These are phyloP conservation scores for Eulemur albifrons DNA, from an alignment of 2,797 vertebrate species.

Conservation along the genomic window DNA sequence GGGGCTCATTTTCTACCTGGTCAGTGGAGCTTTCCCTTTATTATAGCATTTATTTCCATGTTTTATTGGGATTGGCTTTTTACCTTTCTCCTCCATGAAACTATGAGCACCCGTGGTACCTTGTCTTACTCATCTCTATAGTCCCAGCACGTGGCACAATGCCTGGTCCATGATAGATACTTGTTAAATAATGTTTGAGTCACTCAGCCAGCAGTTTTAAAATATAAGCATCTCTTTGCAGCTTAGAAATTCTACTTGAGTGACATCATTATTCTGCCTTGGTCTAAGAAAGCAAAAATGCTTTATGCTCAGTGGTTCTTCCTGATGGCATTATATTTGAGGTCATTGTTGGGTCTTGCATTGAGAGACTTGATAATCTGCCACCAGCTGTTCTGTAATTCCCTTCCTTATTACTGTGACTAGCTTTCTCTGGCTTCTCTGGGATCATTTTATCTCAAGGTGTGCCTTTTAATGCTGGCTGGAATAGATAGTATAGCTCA, in stretches of 20 bases:
- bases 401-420: slow-evolving; percentile 49
- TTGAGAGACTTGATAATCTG: slow-evolving; percentile 12
- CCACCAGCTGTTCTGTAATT: slow-evolving; percentile 49
- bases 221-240: not conserved
- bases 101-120: not conserved
- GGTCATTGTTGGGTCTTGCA: not conserved
- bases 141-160: not conserved
- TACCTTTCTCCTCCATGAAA: not conserved
- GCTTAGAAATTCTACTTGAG: slow-evolving; percentile 13
- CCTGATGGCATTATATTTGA: not conserved
- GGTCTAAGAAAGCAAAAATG: slow-evolving; percentile 38
- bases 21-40: not conserved
- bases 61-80: not conserved
- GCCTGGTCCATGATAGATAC: not conserved
- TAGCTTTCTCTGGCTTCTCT: slow-evolving; percentile 22
- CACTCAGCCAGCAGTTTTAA: not conserved
- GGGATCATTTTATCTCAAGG: slow-evolving; percentile 30
- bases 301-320: not conserved
- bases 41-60: not conserved
- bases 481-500: not conserved
- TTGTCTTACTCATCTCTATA: not conserved
- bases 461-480: slow-evolving; percentile 23
- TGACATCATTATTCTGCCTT: not conserved
- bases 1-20: not conserved
- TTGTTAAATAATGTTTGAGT: not conserved